phyloP scores from a whole-genome alignment of 2,888 invertebrate species.

The Sminthurinus aureus region DNA sequence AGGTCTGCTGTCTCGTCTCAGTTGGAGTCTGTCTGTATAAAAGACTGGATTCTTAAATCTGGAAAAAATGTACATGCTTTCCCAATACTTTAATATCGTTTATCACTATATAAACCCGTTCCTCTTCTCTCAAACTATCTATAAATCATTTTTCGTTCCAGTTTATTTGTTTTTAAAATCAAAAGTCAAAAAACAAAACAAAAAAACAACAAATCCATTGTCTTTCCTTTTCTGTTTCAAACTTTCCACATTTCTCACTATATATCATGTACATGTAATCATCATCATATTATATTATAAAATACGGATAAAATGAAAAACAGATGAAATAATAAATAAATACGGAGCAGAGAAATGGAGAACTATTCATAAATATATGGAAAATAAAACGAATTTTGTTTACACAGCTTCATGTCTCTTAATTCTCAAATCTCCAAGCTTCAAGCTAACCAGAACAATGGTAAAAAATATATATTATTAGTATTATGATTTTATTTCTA shows the following conservation, averaged over 20 bases:
- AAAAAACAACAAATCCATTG: background rate
- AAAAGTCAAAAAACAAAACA: background rate
- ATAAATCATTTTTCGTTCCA: constrained; percentile 38
- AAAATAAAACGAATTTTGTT: background rate
- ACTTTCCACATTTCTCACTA: background rate
- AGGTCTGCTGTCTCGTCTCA: constrained; percentile 39
- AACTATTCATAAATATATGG: too few relatives aligned
- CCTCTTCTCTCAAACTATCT: background rate
- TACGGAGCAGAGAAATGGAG: background rate
- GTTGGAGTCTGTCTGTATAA: constrained; percentile 36
- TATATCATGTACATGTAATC: background rate
- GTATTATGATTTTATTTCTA: background rate
- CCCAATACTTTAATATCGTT: constrained; percentile 8
- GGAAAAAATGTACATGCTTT: constrained; percentile 32
- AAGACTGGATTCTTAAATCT: constrained; percentile 38
- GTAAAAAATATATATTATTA: background rate
- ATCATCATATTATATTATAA: background rate
- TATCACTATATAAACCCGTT: constrained; percentile 22
- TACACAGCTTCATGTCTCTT: background rate
- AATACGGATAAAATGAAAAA: background rate
- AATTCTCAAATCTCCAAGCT: background rate
- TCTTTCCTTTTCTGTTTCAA: background rate
- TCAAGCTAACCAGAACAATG: background rate
- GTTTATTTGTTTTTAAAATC: constrained; percentile 42
- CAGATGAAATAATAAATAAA: background rate